phyloP scores from a whole-genome alignment of 2,113 vertebrate genomes.

The Gasterosteus aculeatus region DNA sequence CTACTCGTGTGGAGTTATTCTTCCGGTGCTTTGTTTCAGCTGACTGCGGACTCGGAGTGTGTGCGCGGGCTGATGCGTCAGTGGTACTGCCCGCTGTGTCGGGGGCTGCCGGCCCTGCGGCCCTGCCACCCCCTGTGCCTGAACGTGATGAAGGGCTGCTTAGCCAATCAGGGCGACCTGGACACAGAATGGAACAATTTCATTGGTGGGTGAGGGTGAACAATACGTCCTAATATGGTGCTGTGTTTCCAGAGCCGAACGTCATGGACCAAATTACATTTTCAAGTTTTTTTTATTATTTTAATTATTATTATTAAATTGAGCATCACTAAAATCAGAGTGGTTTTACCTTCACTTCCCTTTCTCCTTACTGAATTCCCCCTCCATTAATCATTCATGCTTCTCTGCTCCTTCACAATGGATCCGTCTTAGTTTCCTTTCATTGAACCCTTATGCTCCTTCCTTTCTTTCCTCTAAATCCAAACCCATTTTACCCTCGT shows the following conservation, averaged over 20 bases:
- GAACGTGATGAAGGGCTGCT: slow-evolving; percentile 90
- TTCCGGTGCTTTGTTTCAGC: slow-evolving; percentile 61
- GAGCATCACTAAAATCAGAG: slow-evolving; percentile 23
- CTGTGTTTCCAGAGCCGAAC: neutral
- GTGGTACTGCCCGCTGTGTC: slow-evolving; percentile 89
- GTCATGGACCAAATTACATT: neutral
- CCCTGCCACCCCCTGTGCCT: slow-evolving; percentile 89
- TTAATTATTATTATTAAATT: slow-evolving; percentile 20
- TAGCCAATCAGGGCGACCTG: slow-evolving; percentile 85
- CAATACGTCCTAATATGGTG: neutral
- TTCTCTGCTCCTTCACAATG: slow-evolving; percentile 64
- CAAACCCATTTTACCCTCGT: slow-evolving; percentile 24
- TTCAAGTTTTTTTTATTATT: neutral
- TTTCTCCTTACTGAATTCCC: slow-evolving; percentile 59
- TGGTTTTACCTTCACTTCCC: slow-evolving; percentile 46
- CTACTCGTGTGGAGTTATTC: too few relatives aligned
- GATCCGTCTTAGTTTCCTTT: slow-evolving; percentile 69
- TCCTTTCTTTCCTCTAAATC: slow-evolving; percentile 25
- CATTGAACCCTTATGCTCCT: slow-evolving; percentile 50
- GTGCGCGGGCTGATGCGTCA: slow-evolving; percentile 87
- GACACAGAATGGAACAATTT: slow-evolving; percentile 88
- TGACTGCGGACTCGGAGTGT: slow-evolving; percentile 83
- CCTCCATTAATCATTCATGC: slow-evolving; percentile 74
- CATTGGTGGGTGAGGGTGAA: slow-evolving; percentile 80
- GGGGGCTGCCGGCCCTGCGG: slow-evolving; percentile 81